phyloP scores from a whole-genome alignment of 2,113 vertebrate species.

The Galbula dea region DNA sequence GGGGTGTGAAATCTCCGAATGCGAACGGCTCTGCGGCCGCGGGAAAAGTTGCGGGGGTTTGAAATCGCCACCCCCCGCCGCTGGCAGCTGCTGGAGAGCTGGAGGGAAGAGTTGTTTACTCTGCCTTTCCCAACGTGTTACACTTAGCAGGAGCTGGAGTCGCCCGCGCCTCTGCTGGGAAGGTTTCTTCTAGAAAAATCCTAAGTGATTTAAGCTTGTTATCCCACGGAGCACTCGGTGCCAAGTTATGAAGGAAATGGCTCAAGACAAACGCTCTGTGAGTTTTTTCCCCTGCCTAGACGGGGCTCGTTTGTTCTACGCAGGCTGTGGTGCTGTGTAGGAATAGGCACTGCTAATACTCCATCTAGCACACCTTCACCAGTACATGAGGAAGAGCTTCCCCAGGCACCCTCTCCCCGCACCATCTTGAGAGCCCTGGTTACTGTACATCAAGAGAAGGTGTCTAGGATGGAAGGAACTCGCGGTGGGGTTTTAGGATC shows the following conservation, averaged over 20 bases:
- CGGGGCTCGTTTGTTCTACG: rapidly evolving
- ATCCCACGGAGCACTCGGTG: not conserved
- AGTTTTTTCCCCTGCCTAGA: not conserved
- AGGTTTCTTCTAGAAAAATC: slow-evolving; percentile 50
- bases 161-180: not conserved
- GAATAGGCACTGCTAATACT: not conserved
- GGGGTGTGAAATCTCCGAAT: not conserved
- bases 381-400: rapidly evolving
- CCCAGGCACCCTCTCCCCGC: not conserved
- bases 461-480: not conserved
- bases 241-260: not conserved
- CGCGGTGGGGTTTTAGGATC: too few relatives aligned
- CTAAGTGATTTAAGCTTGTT: not conserved
- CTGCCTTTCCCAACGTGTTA: not conserved
- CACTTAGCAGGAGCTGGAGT: not conserved
- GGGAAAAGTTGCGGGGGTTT: not conserved
- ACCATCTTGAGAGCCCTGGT: rapidly evolving
- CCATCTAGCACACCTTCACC: rapidly evolving
- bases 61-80: not conserved
- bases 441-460: not conserved
- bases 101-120: not conserved
- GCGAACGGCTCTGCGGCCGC: not conserved
- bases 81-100: not conserved
- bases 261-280: not conserved
- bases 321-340: not conserved